phyloP scores from a whole-genome alignment of 53 echinoderm and acorn worm species.

The Temnopleurus reevesii region DNA sequence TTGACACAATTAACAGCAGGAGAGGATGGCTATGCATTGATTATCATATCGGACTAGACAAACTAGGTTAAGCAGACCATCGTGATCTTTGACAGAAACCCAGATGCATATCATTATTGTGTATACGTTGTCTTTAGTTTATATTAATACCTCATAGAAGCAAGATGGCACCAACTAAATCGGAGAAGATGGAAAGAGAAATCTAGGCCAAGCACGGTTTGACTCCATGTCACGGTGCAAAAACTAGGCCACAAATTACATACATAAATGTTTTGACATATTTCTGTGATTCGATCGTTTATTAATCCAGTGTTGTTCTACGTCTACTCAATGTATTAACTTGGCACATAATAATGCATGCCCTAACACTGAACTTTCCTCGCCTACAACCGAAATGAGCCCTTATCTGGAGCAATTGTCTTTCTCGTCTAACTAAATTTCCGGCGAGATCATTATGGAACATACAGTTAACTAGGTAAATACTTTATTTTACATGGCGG shows the following conservation, averaged over 20 bases:
- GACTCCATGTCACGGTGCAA: not conserved
- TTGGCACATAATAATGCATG: not conserved
- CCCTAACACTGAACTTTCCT: not conserved
- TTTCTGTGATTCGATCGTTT: slow-evolving; percentile 36
- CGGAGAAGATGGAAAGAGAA: slow-evolving; percentile 15
- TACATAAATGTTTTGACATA: slow-evolving; percentile 56
- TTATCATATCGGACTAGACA: not conserved
- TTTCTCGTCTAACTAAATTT: slow-evolving; percentile 51
- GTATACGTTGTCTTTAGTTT: not conserved
- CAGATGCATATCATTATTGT: slow-evolving; percentile 33
- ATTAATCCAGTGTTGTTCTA: slow-evolving; percentile 40
- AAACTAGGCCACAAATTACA: slow-evolving; percentile 42
- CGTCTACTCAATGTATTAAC: slow-evolving; percentile 8
- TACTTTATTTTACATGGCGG: not conserved
- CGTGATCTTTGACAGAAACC: not conserved
- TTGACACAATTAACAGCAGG: slow-evolving; percentile 46
- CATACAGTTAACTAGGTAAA: slow-evolving; percentile 21
- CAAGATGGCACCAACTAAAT: not conserved
- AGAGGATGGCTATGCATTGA: not conserved
- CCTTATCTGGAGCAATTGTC: slow-evolving; percentile 38
- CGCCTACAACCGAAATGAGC: slow-evolving; percentile 6
- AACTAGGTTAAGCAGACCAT: slow-evolving; percentile 43
- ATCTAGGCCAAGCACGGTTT: slow-evolving; percentile 14
- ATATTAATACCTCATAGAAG: slow-evolving; percentile 10
- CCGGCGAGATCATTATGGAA: slow-evolving; percentile 21